Evolutionary conservation across 2,888 invertebrate genomes (phyloP).

Genomic region (Tenthredo mesomela): DNA sequence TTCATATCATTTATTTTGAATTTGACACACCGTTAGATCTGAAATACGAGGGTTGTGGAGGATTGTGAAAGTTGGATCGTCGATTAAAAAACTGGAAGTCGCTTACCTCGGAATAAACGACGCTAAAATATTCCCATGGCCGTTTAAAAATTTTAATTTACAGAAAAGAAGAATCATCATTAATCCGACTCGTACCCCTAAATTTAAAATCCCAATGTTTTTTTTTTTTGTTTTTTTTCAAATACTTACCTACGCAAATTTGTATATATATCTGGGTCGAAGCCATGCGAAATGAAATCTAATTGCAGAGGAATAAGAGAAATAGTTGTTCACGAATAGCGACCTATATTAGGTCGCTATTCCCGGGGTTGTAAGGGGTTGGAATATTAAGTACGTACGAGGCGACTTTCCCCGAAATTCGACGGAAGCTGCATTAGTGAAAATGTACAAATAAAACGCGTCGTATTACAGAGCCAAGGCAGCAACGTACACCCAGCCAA

Average conservation of each 20-base stretch:
- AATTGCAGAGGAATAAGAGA: neutral
- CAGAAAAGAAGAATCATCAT: neutral
- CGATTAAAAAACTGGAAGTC: slow-evolving; percentile 10
- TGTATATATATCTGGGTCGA: neutral
- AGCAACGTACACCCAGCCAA: slow-evolving; percentile 17
- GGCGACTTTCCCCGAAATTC: neutral
- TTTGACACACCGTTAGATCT: neutral
- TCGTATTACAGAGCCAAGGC: neutral
- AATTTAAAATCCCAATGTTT: too few species aligned
- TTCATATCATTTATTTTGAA: neutral
- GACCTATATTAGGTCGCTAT: neutral
- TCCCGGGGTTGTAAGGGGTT: neutral
- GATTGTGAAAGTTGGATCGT: neutral
- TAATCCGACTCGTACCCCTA: neutral
- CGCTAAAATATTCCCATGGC: neutral
- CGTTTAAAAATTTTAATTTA: neutral
- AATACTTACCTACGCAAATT: neutral
- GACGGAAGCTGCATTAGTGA: slow-evolving; percentile 5
- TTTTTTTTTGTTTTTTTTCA: neutral
- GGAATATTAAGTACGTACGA: neutral
- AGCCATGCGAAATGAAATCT: neutral
- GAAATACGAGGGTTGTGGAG: neutral
- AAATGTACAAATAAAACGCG: slow-evolving; percentile 28
- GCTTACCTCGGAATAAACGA: neutral
- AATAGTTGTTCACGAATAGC: neutral